Conservation (phyloP, 2,888 invertebrate genomes). For the Horisme vitalbata region DNA sequence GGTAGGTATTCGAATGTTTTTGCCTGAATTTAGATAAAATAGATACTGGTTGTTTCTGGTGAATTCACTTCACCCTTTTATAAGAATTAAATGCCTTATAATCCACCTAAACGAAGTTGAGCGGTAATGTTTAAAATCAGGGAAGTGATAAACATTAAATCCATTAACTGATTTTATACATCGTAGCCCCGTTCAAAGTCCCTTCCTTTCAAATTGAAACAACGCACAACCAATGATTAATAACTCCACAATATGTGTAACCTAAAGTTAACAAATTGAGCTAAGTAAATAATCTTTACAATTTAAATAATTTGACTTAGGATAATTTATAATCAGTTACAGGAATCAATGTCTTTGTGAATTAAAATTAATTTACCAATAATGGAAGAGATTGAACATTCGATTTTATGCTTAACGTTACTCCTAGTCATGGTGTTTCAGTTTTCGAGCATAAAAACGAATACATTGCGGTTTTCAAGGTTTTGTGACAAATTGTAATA, state of each 20-base stretch:
- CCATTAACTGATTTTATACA: too few relatives aligned
- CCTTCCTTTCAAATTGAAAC: slow-evolving; percentile 50
- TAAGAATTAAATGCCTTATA: too few relatives aligned
- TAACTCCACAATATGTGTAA: slow-evolving; percentile 60
- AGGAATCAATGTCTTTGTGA: slow-evolving; percentile 34
- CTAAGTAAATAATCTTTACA: slow-evolving; percentile 52
- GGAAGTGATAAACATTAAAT: too few relatives aligned
- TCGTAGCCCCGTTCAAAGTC: background rate
- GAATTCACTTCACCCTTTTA: too few relatives aligned
- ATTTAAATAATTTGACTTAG: slow-evolving; percentile 42
- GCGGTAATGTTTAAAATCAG: too few relatives aligned
- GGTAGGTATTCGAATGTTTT: too few relatives aligned
- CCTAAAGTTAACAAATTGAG: slow-evolving; percentile 72
- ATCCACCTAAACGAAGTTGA: too few relatives aligned
- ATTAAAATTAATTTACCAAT: slow-evolving; percentile 35
- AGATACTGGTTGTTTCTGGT: too few relatives aligned
- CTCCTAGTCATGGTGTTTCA: slow-evolving; percentile 53
- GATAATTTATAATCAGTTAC: slow-evolving; percentile 38
- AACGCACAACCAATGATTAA: slow-evolving; percentile 72
- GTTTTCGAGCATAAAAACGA: slow-evolving; percentile 56
- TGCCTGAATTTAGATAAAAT: too few relatives aligned
- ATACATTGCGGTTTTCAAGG: slow-evolving; percentile 43
- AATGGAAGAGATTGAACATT: slow-evolving; percentile 49
- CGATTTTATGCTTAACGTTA: slow-evolving; percentile 56
- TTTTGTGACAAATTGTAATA: slow-evolving; percentile 51